These are phyloP conservation scores for Cettia cetti DNA, from an alignment of 2,113 vertebrate species.

Conservation along the genomic window DNA sequence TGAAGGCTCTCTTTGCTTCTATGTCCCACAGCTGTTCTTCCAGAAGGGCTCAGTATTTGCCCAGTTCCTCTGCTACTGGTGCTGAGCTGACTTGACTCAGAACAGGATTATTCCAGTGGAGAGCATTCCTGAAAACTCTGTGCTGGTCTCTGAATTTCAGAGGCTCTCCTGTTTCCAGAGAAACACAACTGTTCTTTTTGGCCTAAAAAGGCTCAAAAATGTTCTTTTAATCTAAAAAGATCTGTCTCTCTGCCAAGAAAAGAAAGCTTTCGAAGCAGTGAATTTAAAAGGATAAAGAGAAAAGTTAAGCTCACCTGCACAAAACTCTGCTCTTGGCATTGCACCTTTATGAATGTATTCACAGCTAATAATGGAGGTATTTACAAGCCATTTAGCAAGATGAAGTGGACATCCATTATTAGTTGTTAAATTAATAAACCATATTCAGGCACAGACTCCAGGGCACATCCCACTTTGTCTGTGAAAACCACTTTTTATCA, in stretches of 20 bases:
- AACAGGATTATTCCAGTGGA: background rate
- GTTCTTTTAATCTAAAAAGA: background rate
- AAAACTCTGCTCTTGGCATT: background rate
- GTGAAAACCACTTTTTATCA: background rate
- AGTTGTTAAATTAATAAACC: conserved; percentile 29
- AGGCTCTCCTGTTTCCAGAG: background rate
- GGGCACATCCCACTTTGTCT: background rate
- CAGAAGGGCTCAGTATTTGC: background rate
- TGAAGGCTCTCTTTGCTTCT: background rate
- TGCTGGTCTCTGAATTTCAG: background rate
- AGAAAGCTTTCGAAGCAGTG: background rate
- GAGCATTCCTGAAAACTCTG: rapidly evolving
- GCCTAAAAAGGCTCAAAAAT: background rate
- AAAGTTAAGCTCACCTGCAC: background rate
- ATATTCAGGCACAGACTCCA: background rate
- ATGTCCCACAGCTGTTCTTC: background rate
- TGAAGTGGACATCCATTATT: background rate
- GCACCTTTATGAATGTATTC: background rate
- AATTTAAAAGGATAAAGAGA: background rate
- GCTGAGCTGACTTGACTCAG: background rate
- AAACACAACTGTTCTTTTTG: background rate
- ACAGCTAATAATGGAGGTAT: background rate
- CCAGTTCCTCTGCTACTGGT: background rate
- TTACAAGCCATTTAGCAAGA: background rate
- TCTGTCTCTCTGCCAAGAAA: background rate